Evolutionary conservation across 2,888 invertebrate species (phyloP), one percentile per base, ranked within the genome.

Genomic region (Tridacna gigas): DNA sequence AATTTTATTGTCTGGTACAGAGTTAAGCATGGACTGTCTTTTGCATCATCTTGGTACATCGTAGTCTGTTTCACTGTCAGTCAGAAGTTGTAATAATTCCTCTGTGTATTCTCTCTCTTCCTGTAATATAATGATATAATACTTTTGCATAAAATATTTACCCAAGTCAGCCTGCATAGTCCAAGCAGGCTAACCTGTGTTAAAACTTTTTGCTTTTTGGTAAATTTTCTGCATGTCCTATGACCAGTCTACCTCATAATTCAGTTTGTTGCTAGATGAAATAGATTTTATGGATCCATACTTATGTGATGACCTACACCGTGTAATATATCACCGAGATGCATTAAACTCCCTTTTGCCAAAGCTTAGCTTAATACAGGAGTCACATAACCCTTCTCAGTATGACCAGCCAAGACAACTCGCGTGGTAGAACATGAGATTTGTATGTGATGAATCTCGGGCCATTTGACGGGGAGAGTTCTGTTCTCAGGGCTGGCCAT

Each of bases 101-200:
- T 87, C 79, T 56, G 92, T 91, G 85, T 92, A 91, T 51, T 91
- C 88, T n/a, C 80, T 82, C 79, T 93, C 93, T 82, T 94, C 94
- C 90, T 93, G 86, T 63, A 88, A 90, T 56, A 22, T 74, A 81
- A 75, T 74, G 11, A 65, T 2, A n/a, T n/a, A n/a, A n/a, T n/a
- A n/a, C n/a, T n/a, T n/a, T n/a, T n/a, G n/a, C n/a, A n/a, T n/a
- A n/a, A n/a, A n/a, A n/a, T n/a, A n/a, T n/a, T n/a, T n/a, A n/a
- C n/a, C n/a, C n/a, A n/a, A n/a, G n/a, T n/a, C n/a, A n/a, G n/a
- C n/a, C n/a, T n/a, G n/a, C n/a, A n/a, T n/a, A n/a, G n/a, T n/a
- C n/a, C n/a, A n/a, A n/a, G n/a, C n/a, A n/a, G n/a, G n/a, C n/a
- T n/a, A n/a, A n/a, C n/a, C n/a, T n/a, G n/a, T n/a, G n/a, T n/a